Percentiles rank a stretch among this genome's conserved stretches.
These are phyloP conservation scores for Priocnemis perturbator DNA, from an alignment of 2,888 invertebrate genomes.

Conservation along the genomic window DNA sequence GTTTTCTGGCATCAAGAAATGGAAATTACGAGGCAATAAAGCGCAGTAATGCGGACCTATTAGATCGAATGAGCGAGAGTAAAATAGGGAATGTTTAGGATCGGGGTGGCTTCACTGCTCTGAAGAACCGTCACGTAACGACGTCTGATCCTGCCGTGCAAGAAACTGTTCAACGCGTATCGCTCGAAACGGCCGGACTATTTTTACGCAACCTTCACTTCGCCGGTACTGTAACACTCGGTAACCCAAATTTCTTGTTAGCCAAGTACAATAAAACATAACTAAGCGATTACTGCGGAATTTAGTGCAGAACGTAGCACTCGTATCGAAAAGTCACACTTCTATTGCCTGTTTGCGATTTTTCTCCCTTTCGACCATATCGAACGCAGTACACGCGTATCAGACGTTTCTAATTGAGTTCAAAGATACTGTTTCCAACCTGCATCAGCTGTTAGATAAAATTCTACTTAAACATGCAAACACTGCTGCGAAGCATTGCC, in stretches of 20 bases:
- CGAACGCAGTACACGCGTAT: too few relatives aligned
- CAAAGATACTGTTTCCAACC: too few relatives aligned
- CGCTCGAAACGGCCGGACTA: too few relatives aligned
- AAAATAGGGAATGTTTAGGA: conserved; percentile 33
- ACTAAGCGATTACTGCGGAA: neutral
- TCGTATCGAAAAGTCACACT: too few relatives aligned
- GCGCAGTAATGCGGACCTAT: conserved; percentile 45
- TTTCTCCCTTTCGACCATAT: too few relatives aligned
- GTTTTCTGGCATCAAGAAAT: conserved; percentile 44
- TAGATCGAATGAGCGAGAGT: conserved; percentile 41
- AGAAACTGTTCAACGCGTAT: conserved; percentile 8
- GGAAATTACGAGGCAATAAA: conserved; percentile 55
- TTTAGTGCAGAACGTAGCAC: neutral
- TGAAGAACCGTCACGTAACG: conserved; percentile 33
- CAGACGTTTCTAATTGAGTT: too few relatives aligned
- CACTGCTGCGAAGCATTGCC: too few relatives aligned
- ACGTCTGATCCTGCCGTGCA: conserved; percentile 26
- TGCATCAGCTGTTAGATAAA: too few relatives aligned
- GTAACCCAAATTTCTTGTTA: neutral
- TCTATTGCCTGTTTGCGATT: too few relatives aligned
- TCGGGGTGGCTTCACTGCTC: conserved; percentile 23
- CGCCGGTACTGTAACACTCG: too few relatives aligned
- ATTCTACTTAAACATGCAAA: too few relatives aligned
- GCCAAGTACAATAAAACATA: neutral
- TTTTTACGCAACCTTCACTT: too few relatives aligned